Evolutionary conservation across 2,797 vertebrate species (phyloP).

Genomic region (Alosa sapidissima): DNA sequence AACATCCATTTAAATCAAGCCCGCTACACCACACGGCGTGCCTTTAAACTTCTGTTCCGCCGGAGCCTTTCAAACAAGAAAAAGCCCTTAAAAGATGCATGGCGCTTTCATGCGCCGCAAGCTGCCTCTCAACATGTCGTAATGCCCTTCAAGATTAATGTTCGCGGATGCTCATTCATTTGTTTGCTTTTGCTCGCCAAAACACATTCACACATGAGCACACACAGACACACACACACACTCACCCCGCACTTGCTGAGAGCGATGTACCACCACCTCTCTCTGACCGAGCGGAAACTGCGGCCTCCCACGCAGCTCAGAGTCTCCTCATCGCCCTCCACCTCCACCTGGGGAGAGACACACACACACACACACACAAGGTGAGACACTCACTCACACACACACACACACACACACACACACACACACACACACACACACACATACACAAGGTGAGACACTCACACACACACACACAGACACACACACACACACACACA

Average conservation of each 20-base stretch:
- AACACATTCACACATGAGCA: not conserved
- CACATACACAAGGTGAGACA: not conserved
- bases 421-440: not conserved
- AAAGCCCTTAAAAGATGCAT: not conserved
- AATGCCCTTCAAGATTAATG: not conserved
- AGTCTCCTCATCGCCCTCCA: constrained; percentile 76
- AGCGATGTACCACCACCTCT: constrained; percentile 94
- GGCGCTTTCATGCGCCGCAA: not conserved
- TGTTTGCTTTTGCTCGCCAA: not conserved
- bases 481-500: not conserved
- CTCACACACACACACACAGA: not conserved
- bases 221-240: not conserved
- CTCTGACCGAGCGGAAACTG: constrained; percentile 90
- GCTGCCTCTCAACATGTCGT: not conserved
- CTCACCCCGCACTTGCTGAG: constrained; percentile 96
- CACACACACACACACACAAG: not conserved
- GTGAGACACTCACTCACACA: not conserved
- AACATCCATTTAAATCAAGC: constrained; percentile 1
- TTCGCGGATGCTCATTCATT: not conserved
- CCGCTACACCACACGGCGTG: not conserved
- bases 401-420: not conserved
- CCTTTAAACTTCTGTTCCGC: not conserved
- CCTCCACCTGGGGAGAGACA: constrained; percentile 76
- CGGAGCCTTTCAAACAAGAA: not conserved
- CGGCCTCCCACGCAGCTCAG: constrained; percentile 88